phyloP scores from a whole-genome alignment of 2,113 vertebrate genomes.

The Salvelinus alpinus region DNA sequence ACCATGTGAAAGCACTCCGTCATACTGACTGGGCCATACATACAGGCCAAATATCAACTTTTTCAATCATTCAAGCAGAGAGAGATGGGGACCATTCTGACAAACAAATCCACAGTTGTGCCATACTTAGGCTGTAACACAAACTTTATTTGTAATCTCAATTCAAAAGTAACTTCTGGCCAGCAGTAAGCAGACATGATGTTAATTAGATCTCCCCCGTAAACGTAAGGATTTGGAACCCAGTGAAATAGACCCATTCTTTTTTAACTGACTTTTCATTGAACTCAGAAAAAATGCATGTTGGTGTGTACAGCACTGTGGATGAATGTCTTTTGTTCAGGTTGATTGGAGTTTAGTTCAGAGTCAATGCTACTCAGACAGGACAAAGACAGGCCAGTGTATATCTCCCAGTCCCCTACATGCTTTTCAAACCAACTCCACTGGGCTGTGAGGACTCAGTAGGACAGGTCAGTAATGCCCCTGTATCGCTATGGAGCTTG shows the following conservation, averaged over 20 bases:
- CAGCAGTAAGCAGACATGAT: conserved; percentile 35
- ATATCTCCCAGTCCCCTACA: conserved; percentile 61
- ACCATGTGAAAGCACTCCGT: not conserved
- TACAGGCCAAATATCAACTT: not conserved
- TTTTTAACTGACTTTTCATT: conserved; percentile 27
- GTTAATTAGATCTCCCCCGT: conserved; percentile 49
- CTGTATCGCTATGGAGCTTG: conserved; percentile 63
- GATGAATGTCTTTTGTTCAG: conserved; percentile 74
- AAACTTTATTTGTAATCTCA: not conserved
- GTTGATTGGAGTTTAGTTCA: conserved; percentile 64
- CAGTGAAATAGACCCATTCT: conserved; percentile 32
- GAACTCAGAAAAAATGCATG: conserved; percentile 46
- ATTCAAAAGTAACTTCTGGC: not conserved
- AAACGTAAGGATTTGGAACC: conserved; percentile 4
- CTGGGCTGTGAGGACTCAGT: conserved; percentile 65
- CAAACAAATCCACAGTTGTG: not conserved
- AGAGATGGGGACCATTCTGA: not conserved
- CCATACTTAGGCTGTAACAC: not conserved
- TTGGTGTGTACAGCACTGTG: conserved; percentile 70
- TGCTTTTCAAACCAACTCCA: conserved; percentile 72
- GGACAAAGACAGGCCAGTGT: conserved; percentile 70
- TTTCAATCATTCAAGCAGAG: not conserved
- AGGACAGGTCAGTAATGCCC: conserved; percentile 67
- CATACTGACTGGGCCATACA: not conserved
- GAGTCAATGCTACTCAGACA: conserved; percentile 67